Conservation (phyloP, 2,888 invertebrate species). For the Euplagia quadripunctaria region DNA sequence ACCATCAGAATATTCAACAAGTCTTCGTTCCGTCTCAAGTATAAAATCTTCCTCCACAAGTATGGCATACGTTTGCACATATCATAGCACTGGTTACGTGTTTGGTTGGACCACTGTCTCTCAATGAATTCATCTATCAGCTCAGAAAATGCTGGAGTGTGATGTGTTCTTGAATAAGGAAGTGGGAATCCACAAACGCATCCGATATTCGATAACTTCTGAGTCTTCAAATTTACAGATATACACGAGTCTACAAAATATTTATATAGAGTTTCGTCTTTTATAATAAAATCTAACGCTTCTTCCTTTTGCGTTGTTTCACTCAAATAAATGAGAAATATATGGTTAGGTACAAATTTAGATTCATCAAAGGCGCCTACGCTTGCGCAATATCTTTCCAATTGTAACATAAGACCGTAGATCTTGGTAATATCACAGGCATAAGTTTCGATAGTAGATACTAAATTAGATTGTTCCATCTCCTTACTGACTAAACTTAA, state of each 20-base stretch:
- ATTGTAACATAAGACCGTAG: constrained; percentile 74
- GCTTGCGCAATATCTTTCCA: constrained; percentile 79
- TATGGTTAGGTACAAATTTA: constrained; percentile 75
- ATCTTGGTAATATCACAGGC: constrained; percentile 83
- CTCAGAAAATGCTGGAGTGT: constrained; percentile 82
- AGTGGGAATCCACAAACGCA: constrained; percentile 89
- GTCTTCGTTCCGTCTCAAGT: constrained; percentile 81
- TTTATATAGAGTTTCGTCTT: constrained; percentile 78
- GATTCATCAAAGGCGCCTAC: constrained; percentile 76
- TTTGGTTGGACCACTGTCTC: constrained; percentile 78
- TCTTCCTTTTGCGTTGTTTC: constrained; percentile 62
- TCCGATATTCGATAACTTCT: constrained; percentile 74
- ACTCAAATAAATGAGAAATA: constrained; percentile 79
- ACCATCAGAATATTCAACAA: constrained; percentile 85
- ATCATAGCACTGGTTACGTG: constrained; percentile 80
- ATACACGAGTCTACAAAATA: constrained; percentile 88
- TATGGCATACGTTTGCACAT: constrained; percentile 88
- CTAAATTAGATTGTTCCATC: constrained; percentile 77
- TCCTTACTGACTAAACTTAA: constrained; percentile 80
- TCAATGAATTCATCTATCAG: constrained; percentile 87
- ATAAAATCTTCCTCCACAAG: constrained; percentile 88
- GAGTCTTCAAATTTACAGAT: constrained; percentile 82
- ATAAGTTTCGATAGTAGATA: constrained; percentile 74
- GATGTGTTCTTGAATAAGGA: constrained; percentile 79
- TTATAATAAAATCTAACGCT: constrained; percentile 70